These are phyloP conservation scores for Pangasianodon gigas DNA, from an alignment of 2,113 vertebrate genomes.

Conservation along the genomic window DNA sequence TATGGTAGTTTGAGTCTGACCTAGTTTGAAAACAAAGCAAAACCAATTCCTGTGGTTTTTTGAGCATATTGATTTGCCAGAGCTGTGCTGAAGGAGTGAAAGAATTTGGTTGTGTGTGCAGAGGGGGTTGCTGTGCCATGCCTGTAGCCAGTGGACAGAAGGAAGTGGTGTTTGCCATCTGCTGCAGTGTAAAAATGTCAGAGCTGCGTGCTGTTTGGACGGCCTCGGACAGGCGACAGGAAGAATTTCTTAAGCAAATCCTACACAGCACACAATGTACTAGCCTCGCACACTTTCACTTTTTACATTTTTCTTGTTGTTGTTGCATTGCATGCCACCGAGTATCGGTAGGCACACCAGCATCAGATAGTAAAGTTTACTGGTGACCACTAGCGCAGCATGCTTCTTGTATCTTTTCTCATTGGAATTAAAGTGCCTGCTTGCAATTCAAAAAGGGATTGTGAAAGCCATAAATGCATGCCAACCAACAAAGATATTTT, in stretches of 20 bases:
- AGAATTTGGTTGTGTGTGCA: conserved; percentile 52
- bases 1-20: conserved; percentile 65
- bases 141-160: conserved; percentile 34
- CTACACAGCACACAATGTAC: conserved; percentile 40
- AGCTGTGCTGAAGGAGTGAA: conserved; percentile 60
- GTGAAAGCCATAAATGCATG: conserved; percentile 57
- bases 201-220: conserved; percentile 37
- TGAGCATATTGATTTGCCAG: conserved; percentile 66
- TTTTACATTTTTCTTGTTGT: conserved; percentile 1
- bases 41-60: conserved; percentile 63
- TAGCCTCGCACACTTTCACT: conserved; percentile 32
- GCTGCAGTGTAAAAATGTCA: conserved; percentile 52
- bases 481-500: conserved; percentile 53
- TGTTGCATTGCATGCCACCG: conserved; percentile 39
- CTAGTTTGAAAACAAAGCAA: conserved; percentile 63
- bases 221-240: conserved; percentile 38
- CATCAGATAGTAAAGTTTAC: conserved; percentile 29
- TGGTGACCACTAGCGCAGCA: conserved; percentile 28
- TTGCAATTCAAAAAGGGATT: conserved; percentile 44
- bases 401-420: conserved; percentile 42
- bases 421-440: conserved; percentile 46
- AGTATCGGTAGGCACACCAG: conserved; percentile 31
- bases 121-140: conserved; percentile 37
- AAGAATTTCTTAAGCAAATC: conserved; percentile 55
- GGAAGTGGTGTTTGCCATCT: conserved; percentile 50